Base-by-base conservation (phyloP, 1,140 invertebrate species). In the Pteromalus puparum region DNA sequence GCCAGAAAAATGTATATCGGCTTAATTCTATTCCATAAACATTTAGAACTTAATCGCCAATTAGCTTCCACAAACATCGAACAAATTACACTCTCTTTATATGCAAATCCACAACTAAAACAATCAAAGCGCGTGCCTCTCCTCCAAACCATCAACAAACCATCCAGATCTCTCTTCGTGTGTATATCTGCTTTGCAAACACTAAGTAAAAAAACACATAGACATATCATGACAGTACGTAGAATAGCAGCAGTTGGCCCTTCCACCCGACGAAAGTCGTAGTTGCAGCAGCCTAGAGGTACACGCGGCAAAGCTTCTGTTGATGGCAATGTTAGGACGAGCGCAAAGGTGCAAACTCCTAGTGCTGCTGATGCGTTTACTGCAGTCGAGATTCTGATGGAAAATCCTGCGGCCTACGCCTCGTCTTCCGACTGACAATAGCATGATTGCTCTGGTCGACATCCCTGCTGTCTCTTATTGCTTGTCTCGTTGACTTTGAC, bases 221-320 rank as follows among this genome's bases (percentile, higher is more conserved):
- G n/a, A 78, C 48, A 65, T 34, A 70, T 79, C 5, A 4, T 67
- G 28, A 81, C 80, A 81, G 70, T 74, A 73, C 70, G 68, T 81
- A 46, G 80, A 74, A 21, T 81, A 24, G 28, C 72, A 18, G 70
- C 72, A 18, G 70, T 81, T 81, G 18, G 34, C 15, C 13, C 3
- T 34, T 30, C 12, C 70, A 72, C 70, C 18, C 70, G 70, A 28
- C 53, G 53, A n/a, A 61, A 65, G 2, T n/a, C 28, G 53, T 21
- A 34, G 53, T 67, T 78, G 76, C 21, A 61, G 18, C 21, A 61
- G 53, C 53, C 18, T 61, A 61, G 18, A 61, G 21, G 53, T 61
- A 61, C 53, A 61, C 53, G 53, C 53, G 53, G 53, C 53, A 21
- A 61, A 21, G 53, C 18, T 61, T 61, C 53, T 61, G 53, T n/a